Conservation (phyloP, 2,797 vertebrate genomes). For the Ispidina lecontei region DNA sequence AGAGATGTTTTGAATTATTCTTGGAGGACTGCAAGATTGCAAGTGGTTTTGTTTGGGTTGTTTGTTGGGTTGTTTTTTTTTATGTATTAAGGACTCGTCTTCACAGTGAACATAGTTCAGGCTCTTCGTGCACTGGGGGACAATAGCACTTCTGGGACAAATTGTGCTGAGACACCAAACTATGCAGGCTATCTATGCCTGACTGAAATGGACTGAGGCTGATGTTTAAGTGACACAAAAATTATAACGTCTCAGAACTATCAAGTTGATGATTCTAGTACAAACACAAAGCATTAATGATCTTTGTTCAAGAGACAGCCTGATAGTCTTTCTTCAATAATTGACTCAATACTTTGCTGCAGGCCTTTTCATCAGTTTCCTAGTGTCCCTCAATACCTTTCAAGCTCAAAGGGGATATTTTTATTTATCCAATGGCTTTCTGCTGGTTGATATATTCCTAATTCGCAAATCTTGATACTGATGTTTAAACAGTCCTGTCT, state of each 20-base stretch:
- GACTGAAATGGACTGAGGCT: background rate
- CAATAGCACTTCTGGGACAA: background rate
- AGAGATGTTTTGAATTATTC: conserved; percentile 23
- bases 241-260: background rate
- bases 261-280: background rate
- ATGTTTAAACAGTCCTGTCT: background rate
- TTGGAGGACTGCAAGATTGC: conserved; percentile 16
- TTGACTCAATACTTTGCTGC: background rate
- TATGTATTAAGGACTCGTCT: background rate
- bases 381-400: background rate
- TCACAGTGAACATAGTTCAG: background rate
- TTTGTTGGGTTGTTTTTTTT: background rate
- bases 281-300: background rate
- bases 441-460: background rate
- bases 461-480: background rate
- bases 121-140: background rate
- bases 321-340: background rate
- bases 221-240: background rate
- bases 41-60: background rate
- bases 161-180: background rate
- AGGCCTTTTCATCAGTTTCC: background rate
- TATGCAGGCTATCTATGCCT: background rate
- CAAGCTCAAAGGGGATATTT: background rate
- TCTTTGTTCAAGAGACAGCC: background rate
- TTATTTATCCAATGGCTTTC: background rate